These are phyloP conservation scores for Maconellicoccus hirsutus DNA, from an alignment of 1,140 invertebrate genomes.

Conservation along the genomic window DNA sequence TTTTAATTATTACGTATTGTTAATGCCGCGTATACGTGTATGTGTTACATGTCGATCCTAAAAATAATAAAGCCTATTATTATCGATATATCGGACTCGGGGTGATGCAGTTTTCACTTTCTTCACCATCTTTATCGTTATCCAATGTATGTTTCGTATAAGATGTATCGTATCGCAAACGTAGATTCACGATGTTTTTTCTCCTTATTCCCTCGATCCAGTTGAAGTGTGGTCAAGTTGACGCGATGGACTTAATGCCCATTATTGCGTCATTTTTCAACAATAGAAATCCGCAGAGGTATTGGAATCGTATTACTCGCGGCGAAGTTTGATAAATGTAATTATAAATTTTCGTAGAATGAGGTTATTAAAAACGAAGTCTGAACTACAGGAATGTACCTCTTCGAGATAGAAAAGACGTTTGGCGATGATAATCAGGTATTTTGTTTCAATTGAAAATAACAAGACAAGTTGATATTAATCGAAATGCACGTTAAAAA, in stretches of 20 bases:
- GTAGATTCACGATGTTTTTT: not conserved
- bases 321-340: not conserved
- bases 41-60: not conserved
- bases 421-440: not conserved
- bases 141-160: not conserved
- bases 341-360: not conserved
- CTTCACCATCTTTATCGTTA: not conserved
- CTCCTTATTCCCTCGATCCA: not conserved
- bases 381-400: not conserved
- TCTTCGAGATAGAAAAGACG: not conserved
- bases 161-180: not conserved
- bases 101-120: slow-evolving; percentile 3
- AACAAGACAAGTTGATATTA: not conserved
- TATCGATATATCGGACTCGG: not conserved
- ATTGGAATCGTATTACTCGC: not conserved
- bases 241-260: not conserved
- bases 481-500: not conserved
- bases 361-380: not conserved
- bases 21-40: not conserved
- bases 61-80: not conserved
- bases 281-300: not conserved
- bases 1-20: slow-evolving; percentile 10
- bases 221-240: not conserved
- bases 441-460: not conserved
- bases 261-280: not conserved